These are phyloP conservation scores for Peribatodes rhomboidaria DNA, from an alignment of 2,888 invertebrate species.

Conservation along the genomic window DNA sequence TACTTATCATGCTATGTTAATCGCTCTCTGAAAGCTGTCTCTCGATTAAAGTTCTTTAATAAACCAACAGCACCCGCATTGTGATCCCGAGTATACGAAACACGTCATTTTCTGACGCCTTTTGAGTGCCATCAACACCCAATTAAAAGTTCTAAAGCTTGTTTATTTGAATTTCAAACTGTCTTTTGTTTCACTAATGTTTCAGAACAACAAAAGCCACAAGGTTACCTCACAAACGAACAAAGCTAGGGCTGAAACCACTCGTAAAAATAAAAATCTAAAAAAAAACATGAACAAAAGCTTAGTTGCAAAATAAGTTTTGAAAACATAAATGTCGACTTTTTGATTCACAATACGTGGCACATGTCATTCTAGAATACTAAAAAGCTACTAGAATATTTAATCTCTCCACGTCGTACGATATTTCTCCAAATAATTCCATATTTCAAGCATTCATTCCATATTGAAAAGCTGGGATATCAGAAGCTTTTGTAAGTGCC, in stretches of 20 bases:
- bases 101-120: conserved; percentile 27
- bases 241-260: conserved; percentile 7
- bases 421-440: too few relatives aligned
- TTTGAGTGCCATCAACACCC: conserved; percentile 37
- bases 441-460: too few relatives aligned
- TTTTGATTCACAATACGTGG: too few relatives aligned
- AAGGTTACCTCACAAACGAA: conserved; percentile 20
- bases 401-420: too few relatives aligned
- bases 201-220: conserved; percentile 34
- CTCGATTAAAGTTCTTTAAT: not conserved
- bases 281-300: not conserved
- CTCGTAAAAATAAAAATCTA: not conserved
- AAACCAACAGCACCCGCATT: conserved; percentile 11
- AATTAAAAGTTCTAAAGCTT: conserved; percentile 42
- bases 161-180: conserved; percentile 37
- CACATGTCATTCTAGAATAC: too few relatives aligned
- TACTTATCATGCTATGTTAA: not conserved
- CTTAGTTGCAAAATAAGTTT: not conserved
- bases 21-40: not conserved
- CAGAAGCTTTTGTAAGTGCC: too few relatives aligned
- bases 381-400: too few relatives aligned
- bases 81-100: conserved; percentile 15
- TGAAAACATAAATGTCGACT: too few relatives aligned
- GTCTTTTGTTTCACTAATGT: conserved; percentile 36
- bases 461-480: too few relatives aligned